Base-by-base conservation (phyloP, 2,113 vertebrate genomes). In the Sterrhoptilus dennistouni region DNA sequence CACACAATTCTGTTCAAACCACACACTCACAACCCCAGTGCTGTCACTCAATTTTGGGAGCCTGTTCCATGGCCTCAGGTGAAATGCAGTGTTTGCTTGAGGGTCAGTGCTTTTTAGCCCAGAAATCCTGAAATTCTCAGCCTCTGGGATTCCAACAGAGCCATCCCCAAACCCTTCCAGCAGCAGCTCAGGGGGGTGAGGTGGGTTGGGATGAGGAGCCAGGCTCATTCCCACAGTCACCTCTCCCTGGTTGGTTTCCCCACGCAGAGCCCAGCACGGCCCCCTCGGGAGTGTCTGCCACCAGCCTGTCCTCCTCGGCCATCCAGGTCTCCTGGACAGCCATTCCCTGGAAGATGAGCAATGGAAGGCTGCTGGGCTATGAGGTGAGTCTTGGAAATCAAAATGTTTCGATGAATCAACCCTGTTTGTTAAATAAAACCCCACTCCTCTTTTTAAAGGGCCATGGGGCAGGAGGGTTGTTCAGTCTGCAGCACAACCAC, bases 321-420 rank as follows among this genome's bases (percentile, higher is more conserved):
- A 99, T 99, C 82, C 97, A 99, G 97, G 98, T 99, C 86, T 98
- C 97, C 71, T 99, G 99, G 99, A 96, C 96, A 14, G 90, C 98
- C 63, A 96, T 99, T 35, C 98, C 98, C 19, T 98, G 97, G 96
- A 98, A 98, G 91, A 88, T 96, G 86, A 98, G 98, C 36, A 98
- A 98, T 61, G 99, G 99, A 57, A 98, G 98, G 96, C 98, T 99
- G 77, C 98, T 99, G 23, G 99, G 99, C 95, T 99, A 99, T 22
- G 99, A 99, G 99, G 99, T 99, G 97, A 97, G 60, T 8, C 9
- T 22, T 79, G 80, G 42, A 24, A 14, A 35, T 35, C 1, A 20
- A 40, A 19, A 42, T 15, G 27, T 23, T 69, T 6, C 25, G 14
- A 2, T 23, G 4, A 18, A 18, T 29, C 25, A 21, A 3, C 20